Percentiles rank a stretch among this genome's conserved stretches.
Conservation (phyloP, 2,888 invertebrate genomes). For the Cataglyphis altisquamis region DNA sequence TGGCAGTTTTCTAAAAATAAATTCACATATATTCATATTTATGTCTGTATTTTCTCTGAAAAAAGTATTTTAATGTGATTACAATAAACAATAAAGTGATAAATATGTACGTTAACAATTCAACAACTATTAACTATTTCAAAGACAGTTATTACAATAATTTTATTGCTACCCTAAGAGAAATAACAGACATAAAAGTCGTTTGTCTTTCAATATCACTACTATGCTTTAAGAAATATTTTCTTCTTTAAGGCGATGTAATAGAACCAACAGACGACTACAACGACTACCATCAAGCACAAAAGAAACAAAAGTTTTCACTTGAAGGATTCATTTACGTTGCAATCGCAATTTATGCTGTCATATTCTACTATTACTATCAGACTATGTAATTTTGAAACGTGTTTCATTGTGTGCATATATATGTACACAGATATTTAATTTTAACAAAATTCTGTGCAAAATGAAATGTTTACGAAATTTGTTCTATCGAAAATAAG, state of each 20-base stretch:
- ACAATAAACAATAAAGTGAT: neutral
- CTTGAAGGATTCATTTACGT: slow-evolving; percentile 64
- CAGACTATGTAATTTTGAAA: neutral
- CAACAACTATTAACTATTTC: neutral
- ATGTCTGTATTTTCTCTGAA: neutral
- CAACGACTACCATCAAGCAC: slow-evolving; percentile 66
- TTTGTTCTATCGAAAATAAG: neutral
- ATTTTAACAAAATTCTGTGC: neutral
- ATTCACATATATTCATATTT: neutral
- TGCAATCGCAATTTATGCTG: slow-evolving; percentile 74
- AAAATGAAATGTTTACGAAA: neutral
- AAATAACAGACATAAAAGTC: neutral
- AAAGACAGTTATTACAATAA: neutral
- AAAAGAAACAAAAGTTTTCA: slow-evolving; percentile 64
- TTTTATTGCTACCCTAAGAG: neutral
- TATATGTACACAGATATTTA: neutral
- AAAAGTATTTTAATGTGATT: neutral
- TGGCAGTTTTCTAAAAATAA: neutral
- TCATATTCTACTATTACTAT: slow-evolving; percentile 72
- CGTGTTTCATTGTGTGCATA: neutral
- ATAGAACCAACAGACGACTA: slow-evolving; percentile 69
- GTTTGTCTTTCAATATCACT: neutral
- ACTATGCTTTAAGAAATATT: neutral
- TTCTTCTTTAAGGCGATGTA: slow-evolving; percentile 22
- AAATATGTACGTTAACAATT: neutral